phyloP scores from a whole-genome alignment of 1,140 invertebrate species.

The Tachypleus tridentatus region DNA sequence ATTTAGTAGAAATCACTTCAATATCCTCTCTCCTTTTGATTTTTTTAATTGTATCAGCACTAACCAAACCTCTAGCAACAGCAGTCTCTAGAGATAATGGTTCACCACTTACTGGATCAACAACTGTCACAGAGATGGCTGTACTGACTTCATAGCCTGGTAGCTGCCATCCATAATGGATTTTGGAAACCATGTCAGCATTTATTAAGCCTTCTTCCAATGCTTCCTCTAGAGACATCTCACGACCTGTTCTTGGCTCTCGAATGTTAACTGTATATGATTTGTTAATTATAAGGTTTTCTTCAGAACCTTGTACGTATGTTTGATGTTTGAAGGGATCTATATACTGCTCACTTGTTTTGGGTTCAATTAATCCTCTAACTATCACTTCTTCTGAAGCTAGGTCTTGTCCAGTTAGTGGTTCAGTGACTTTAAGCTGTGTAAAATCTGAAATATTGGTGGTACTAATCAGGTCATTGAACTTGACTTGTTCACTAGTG shows the following conservation, averaged over 20 bases:
- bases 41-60: constrained; percentile 51
- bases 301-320: constrained; percentile 54
- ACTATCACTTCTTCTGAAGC: constrained; percentile 61
- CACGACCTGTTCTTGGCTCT: constrained; percentile 57
- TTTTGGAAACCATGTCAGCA: constrained; percentile 47
- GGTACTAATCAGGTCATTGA: too few relatives aligned
- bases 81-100: constrained; percentile 61
- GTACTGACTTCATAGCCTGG: constrained; percentile 32
- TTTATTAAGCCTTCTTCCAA: constrained; percentile 59
- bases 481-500: constrained; percentile 54
- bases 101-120: constrained; percentile 56
- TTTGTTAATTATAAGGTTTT: constrained; percentile 56
- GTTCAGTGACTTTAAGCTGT: constrained; percentile 58
- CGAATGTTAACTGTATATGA: constrained; percentile 49
- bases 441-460: too few relatives aligned
- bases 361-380: constrained; percentile 54
- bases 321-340: constrained; percentile 55
- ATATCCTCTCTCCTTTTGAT: neutral
- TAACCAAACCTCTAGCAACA: constrained; percentile 56
- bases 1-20: too few relatives aligned
- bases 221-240: constrained; percentile 54
- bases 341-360: constrained; percentile 61
- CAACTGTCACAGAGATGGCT: constrained; percentile 49
- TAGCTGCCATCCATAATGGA: constrained; percentile 20
- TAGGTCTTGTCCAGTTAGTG: constrained; percentile 55